These are phyloP conservation scores for Bimastos eiseni DNA, from an alignment of 2,888 invertebrate species.

Conservation along the genomic window DNA sequence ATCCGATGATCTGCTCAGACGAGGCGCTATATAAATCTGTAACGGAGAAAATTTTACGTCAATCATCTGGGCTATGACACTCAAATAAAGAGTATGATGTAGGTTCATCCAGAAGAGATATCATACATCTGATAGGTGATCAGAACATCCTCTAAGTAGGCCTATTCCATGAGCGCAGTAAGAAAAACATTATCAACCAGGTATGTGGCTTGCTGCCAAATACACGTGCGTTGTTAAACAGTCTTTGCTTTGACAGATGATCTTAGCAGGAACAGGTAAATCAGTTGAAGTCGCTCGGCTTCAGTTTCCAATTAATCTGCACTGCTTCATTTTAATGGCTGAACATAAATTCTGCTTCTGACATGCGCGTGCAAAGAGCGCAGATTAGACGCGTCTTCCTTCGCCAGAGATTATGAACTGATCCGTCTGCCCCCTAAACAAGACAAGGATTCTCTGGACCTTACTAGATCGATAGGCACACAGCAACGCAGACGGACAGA, in stretches of 20 bases:
- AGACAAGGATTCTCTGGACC: not conserved
- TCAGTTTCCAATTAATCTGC: conserved; percentile 4
- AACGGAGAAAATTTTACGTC: too few species aligned
- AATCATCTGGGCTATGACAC: too few species aligned
- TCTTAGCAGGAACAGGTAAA: not conserved
- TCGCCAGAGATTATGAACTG: not conserved
- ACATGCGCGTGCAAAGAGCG: not conserved
- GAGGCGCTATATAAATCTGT: too few species aligned
- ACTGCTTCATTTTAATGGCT: not conserved
- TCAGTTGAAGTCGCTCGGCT: not conserved
- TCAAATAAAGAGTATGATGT: too few species aligned
- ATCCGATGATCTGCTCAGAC: too few species aligned
- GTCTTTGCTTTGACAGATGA: not conserved
- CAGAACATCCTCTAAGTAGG: too few species aligned
- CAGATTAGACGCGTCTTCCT: not conserved
- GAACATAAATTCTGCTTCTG: not conserved
- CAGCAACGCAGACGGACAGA: not conserved
- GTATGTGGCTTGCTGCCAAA: not conserved
- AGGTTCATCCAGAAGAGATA: too few species aligned
- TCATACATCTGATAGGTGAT: too few species aligned
- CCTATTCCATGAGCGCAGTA: not conserved
- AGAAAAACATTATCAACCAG: not conserved
- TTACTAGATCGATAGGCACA: not conserved
- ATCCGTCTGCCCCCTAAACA: not conserved
- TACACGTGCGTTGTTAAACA: not conserved